phyloP scores from a whole-genome alignment of 2,113 vertebrate genomes.

The Dendrocopos noguchii region DNA sequence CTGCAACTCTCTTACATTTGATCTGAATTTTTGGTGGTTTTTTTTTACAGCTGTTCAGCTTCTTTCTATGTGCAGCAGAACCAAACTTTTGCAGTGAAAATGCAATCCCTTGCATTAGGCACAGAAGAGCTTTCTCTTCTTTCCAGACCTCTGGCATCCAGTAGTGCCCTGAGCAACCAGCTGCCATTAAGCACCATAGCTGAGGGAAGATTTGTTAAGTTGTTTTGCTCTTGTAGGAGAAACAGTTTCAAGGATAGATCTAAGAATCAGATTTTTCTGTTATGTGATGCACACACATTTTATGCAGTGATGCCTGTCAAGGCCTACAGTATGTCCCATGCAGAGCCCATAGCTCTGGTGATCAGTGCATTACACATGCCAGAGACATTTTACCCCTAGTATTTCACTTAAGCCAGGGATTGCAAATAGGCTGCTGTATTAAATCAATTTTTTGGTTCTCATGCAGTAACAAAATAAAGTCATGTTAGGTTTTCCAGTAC shows the following conservation, averaged over 20 bases:
- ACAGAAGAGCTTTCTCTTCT: neutral
- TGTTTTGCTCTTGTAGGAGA: neutral
- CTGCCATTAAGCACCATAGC: neutral
- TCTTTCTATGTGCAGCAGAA: neutral
- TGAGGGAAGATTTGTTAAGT: neutral
- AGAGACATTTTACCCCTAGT: neutral
- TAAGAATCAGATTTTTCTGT: neutral
- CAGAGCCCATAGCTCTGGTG: neutral
- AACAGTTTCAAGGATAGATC: neutral
- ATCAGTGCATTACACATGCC: neutral
- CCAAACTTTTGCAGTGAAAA: neutral
- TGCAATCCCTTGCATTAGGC: neutral
- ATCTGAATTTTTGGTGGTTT: neutral
- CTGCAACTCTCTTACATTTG: neutral
- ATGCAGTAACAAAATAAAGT: neutral
- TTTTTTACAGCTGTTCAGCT: neutral
- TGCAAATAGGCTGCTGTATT: conserved; percentile 16
- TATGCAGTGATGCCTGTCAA: neutral
- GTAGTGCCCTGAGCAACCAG: fast-evolving
- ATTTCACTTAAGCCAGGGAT: conserved; percentile 28
- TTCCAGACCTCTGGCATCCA: neutral
- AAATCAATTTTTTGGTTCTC: conserved; percentile 52
- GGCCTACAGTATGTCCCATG: neutral
- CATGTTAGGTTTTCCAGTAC: conserved; percentile 12
- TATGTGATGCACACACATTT: neutral